Evolutionary conservation across 1,140 invertebrate genomes (phyloP).

Genomic region (Halyomorpha halys): DNA sequence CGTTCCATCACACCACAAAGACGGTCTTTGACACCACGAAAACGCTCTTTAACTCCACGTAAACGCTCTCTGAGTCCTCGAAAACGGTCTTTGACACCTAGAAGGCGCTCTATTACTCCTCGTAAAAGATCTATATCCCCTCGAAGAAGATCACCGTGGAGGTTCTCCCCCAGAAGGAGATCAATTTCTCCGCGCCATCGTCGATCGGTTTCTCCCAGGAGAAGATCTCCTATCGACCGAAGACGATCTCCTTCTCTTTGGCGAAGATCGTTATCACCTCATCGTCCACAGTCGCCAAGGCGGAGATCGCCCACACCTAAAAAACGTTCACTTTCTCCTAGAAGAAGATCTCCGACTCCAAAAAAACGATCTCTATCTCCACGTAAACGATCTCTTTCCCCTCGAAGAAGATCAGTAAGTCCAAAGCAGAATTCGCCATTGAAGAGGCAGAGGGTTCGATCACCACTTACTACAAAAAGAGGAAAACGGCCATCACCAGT

Average conservation of each 20-base stretch:
- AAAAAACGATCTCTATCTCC: constrained; percentile 17
- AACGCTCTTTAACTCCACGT: background rate
- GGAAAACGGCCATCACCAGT: background rate
- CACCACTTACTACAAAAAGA: background rate
- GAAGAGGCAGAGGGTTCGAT: background rate
- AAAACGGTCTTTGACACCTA: background rate
- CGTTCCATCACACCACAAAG: constrained; percentile 1
- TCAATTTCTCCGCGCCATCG: background rate
- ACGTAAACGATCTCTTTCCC: background rate
- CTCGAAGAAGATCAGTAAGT: background rate
- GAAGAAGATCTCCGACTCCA: constrained; percentile 8
- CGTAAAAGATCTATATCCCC: background rate
- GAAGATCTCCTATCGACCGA: background rate
- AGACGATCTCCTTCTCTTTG: constrained; percentile 10
- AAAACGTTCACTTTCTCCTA: constrained; percentile 4
- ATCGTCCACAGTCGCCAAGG: background rate
- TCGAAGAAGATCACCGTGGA: constrained; percentile 4
- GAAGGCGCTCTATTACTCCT: background rate
- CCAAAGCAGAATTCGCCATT: constrained; percentile 12
- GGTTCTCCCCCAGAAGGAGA: constrained; percentile 1
- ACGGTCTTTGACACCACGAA: constrained; percentile 4
- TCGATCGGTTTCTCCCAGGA: background rate
- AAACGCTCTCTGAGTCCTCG: background rate
- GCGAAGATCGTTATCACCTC: constrained; percentile 1
- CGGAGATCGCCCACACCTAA: background rate